Base-by-base conservation (phyloP, 2,113 vertebrate genomes). In the Caloenas nicobarica region DNA sequence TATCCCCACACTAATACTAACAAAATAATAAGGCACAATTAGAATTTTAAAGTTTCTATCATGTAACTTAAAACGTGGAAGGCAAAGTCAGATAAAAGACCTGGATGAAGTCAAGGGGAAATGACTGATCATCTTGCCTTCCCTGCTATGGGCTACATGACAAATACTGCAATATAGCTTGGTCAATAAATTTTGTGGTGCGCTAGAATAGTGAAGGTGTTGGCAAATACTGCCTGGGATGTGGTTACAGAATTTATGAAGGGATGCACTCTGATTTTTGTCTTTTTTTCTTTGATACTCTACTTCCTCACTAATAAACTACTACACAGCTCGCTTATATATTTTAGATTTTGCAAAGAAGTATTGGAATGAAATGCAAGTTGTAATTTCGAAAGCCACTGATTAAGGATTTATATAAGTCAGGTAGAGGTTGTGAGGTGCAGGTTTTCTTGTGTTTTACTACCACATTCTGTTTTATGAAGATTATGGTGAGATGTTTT, bases 131-230 rank as follows among this genome's bases (percentile, higher is more conserved):
- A 5, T 71, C 3, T 40, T 79, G 7, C n/a, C 1, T 0, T 74
- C 21, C 42, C 21, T 51, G 2, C 2, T 2, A 0, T 33, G 56
- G 34, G 6, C 25, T 70, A 2, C 8, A 2, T 54, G 66, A 42
- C 28, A 53, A 79, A 64, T 7, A 9, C 3, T 21, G 48, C 23
- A 23, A 0, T 51, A 4, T 62, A 38, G 40, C 25, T 29, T 29
- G 12, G 4, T 56, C 40, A n/a, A 1, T 77, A 40, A 12, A 66
- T 74, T 80, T 57, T 88, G 21, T 6, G 4, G 31, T 65, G 14
- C 15, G 4, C 29, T 78, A 22, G 21, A 51, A 23, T 26, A 66
- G 13, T 48, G 29, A 5, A 50, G 46, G 3, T 57, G 7, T 60
- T 91, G 44, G 23, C 36, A 84, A 34, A 15, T 86, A 9, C 15